A percentile compares a stretch with the other conserved stretches of the same genome.
These are phyloP conservation scores for Drosophila dives DNA, from an alignment of 2,888 invertebrate species.

Conservation along the genomic window DNA sequence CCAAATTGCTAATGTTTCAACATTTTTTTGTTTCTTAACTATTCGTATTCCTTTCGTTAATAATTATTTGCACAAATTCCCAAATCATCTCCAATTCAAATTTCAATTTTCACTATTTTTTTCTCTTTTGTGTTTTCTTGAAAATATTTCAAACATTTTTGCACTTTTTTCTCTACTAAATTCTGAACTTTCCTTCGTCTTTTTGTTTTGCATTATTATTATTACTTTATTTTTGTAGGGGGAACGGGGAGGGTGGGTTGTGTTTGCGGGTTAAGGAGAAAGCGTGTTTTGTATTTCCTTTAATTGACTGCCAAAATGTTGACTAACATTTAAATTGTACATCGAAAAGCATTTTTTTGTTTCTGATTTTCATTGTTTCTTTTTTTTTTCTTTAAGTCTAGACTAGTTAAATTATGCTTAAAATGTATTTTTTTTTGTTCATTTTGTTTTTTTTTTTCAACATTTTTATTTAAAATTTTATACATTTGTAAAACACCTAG, in stretches of 20 bases:
- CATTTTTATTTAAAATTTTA: slow-evolving; percentile 32
- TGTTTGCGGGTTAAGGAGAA: slow-evolving; percentile 12
- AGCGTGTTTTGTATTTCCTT: slow-evolving; percentile 38
- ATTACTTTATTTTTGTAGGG: slow-evolving; percentile 3
- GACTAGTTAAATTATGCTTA: slow-evolving; percentile 62
- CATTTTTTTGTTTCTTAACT: slow-evolving; percentile 21
- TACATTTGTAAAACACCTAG: slow-evolving; percentile 76
- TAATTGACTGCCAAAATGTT: slow-evolving; percentile 75
- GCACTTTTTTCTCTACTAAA: slow-evolving; percentile 17
- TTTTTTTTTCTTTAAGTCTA: slow-evolving; percentile 33
- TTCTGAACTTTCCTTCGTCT: background rate
- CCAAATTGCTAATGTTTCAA: slow-evolving; percentile 65
- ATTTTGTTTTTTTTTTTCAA: slow-evolving; percentile 16
- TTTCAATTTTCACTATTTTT: background rate
- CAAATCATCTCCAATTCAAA: slow-evolving; percentile 10
- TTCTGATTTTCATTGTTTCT: slow-evolving; percentile 13
- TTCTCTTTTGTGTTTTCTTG: background rate
- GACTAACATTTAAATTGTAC: slow-evolving; percentile 57
- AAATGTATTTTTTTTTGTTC: slow-evolving; percentile 38
- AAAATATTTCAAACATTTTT: slow-evolving; percentile 26
- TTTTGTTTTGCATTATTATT: slow-evolving; percentile 11
- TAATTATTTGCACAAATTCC: slow-evolving; percentile 17
- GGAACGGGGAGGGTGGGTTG: slow-evolving; percentile 2
- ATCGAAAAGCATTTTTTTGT: slow-evolving; percentile 50
- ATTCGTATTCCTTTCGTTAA: slow-evolving; percentile 21